These are phyloP conservation scores for Mustela nigripes DNA, from an alignment of 2,113 vertebrate species.

Conservation along the genomic window DNA sequence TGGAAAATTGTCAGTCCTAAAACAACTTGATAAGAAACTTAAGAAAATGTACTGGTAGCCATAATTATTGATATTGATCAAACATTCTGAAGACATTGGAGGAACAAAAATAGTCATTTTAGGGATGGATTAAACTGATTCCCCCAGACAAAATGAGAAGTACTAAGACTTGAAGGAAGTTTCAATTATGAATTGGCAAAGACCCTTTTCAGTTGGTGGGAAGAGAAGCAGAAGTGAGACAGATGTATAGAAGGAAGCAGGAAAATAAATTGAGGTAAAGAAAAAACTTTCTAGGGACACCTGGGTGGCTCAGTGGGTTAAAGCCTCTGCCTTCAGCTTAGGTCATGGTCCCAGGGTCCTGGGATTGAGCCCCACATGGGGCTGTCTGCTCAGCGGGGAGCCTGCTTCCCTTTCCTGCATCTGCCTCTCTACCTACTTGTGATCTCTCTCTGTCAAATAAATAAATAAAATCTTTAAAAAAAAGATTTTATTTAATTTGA, in stretches of 20 bases:
- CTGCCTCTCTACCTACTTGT: no score
- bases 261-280: neutral
- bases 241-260: neutral
- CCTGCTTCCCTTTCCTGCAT: no score
- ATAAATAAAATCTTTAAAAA: no score
- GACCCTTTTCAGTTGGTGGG: neutral
- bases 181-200: neutral
- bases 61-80: neutral
- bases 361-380: no score
- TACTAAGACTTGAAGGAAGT: neutral
- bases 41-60: neutral
- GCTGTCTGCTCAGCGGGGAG: no score
- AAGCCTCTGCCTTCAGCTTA: no score
- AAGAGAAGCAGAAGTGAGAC: neutral
- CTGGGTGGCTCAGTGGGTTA: no score
- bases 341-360: no score
- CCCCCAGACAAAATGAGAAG: neutral
- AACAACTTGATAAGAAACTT: neutral
- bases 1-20: neutral
- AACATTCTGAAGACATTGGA: neutral
- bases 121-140: neutral
- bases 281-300: neutral
- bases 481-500: no score
- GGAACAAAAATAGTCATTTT: neutral
- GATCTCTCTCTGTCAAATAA: no score